Evolutionary conservation across 1,140 invertebrate genomes (phyloP).

Genomic region (Andrena cerasifolii): DNA sequence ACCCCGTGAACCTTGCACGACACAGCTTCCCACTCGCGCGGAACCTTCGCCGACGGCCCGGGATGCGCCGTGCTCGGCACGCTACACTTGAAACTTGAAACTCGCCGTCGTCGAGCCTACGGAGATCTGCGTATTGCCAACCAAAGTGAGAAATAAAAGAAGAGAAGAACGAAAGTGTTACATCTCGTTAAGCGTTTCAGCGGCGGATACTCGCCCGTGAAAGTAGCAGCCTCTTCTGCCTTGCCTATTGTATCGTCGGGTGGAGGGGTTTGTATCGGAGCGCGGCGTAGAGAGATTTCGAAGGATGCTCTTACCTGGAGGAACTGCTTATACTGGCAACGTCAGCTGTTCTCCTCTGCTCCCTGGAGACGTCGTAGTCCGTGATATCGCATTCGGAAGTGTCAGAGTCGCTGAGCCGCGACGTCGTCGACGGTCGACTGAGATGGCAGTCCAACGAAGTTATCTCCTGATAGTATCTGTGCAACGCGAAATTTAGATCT

Average conservation of each 20-base stretch:
- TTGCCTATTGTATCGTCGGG: slow-evolving; percentile 8
- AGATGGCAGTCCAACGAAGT: slow-evolving; percentile 92
- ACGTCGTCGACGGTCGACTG: slow-evolving; percentile 94
- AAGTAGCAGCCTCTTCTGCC: slow-evolving; percentile 28
- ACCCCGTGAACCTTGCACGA: slow-evolving; percentile 29
- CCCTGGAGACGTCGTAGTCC: slow-evolving; percentile 86
- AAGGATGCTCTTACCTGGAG: slow-evolving; percentile 83
- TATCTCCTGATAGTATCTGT: slow-evolving; percentile 80
- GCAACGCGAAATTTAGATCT: slow-evolving; percentile 48
- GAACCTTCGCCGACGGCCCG: too few species aligned
- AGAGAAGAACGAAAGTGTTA: not conserved
- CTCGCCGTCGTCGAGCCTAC: too few species aligned
- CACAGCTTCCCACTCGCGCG: slow-evolving; percentile 8
- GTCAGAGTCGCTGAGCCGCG: slow-evolving; percentile 95
- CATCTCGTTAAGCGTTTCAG: slow-evolving; percentile 13
- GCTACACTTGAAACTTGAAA: too few species aligned
- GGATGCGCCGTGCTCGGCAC: too few species aligned
- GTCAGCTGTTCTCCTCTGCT: slow-evolving; percentile 86
- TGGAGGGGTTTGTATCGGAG: not conserved
- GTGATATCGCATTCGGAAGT: slow-evolving; percentile 94
- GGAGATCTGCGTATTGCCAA: not conserved
- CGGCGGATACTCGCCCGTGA: slow-evolving; percentile 12
- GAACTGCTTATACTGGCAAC: slow-evolving; percentile 93
- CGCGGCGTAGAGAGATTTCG: slow-evolving; percentile 45
- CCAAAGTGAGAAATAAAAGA: not conserved